A percentile compares a stretch with the other conserved stretches of the same genome.
Evolutionary conservation across 2,797 vertebrate genomes (phyloP).

Genomic region (Protonibea diacanthus): DNA sequence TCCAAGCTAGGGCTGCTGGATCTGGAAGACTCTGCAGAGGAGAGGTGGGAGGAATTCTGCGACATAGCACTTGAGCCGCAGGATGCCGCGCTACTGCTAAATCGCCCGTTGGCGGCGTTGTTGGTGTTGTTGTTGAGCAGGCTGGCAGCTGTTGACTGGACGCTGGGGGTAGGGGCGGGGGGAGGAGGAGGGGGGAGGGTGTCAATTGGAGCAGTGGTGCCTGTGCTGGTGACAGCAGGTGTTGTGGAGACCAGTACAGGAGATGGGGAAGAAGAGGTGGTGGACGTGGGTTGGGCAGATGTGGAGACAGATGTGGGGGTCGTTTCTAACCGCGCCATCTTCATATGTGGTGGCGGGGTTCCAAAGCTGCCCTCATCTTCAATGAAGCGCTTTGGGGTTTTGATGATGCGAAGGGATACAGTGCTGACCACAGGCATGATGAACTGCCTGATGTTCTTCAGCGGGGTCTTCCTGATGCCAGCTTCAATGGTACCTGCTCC

Average conservation of each 20-base stretch:
- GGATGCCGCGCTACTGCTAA: constrained; percentile 91
- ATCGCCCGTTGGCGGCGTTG: constrained; percentile 84
- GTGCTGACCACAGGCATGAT: constrained; percentile 99
- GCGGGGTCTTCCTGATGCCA: constrained; percentile 90
- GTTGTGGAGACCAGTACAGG: constrained; percentile 66
- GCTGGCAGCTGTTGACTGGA: constrained; percentile 57
- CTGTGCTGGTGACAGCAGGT: constrained; percentile 57
- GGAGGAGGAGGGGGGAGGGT: constrained; percentile 79
- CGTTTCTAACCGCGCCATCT: constrained; percentile 92
- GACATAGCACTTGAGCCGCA: constrained; percentile 96
- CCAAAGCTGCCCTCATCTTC: constrained; percentile 95
- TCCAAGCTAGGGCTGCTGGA: constrained; percentile 97
- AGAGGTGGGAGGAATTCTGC: constrained; percentile 96
- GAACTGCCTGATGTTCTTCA: constrained; percentile 98
- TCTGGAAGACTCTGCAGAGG: constrained; percentile 96
- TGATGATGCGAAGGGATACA: constrained; percentile 96
- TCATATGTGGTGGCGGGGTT: constrained; percentile 88
- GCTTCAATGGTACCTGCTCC: constrained; percentile 79
- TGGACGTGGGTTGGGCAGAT: constrained; percentile 63
- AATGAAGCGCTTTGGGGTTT: constrained; percentile 98
- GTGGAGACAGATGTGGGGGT: constrained; percentile 71
- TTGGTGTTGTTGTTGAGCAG: constrained; percentile 80
- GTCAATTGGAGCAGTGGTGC: constrained; percentile 62
- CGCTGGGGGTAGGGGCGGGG: constrained; percentile 64
- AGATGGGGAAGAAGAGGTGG: constrained; percentile 68